Evolutionary conservation across 2,113 vertebrate genomes (phyloP), one percentile per base, ranked within the genome.

Genomic region (Pelecanoides urinatrix): DNA sequence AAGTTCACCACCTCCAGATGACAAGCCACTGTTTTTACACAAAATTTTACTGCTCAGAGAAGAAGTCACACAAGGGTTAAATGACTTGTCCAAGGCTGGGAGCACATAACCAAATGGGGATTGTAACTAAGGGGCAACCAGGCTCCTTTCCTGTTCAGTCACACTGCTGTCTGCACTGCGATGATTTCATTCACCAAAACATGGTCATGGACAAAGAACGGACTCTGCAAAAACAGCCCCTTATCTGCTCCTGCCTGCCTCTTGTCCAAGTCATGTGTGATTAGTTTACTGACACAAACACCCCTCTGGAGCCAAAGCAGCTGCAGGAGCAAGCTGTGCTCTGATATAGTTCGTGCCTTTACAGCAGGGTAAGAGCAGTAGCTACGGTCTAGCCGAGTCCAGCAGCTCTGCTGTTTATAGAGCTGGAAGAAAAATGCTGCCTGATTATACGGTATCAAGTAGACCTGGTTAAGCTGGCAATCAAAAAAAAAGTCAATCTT

Each of bases 151-250:
- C 94, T 94, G 95, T 88, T 93, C 86, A 79, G 89, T 58, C 84
- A 42, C 77, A 50, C 74, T 87, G 90, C 93, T 92, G 92, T 74
- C 96, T 81, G 88, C 62, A 10, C 92, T 53, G 83, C 10, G 7
- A 92, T 95, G 94, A 96, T 97, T 97, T 97, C 95, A 96, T 95
- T 97, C 97, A 97, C 95, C 91, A 94, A 94, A 97, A 96, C 89
- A 90, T 10, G 3, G 84, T 73, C 93, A 76, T 6, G 87, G 96
- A 95, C 97, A 96, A 95, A 97, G 95, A 96, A 97, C 29, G 84
- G 95, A 8, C 94, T 96, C 95, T 90, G 87, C 89, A 61, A 97
- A 96, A 97, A 97, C 96, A 97, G 94, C 74, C 87, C 67, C 92
- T 96, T 97, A 97, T 97, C 97, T 96, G 80, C 95, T 95, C 50